Percentiles rank a stretch among this genome's conserved stretches.
Conservation (phyloP, 2,797 vertebrate genomes). For the Sebastes aleutianus region DNA sequence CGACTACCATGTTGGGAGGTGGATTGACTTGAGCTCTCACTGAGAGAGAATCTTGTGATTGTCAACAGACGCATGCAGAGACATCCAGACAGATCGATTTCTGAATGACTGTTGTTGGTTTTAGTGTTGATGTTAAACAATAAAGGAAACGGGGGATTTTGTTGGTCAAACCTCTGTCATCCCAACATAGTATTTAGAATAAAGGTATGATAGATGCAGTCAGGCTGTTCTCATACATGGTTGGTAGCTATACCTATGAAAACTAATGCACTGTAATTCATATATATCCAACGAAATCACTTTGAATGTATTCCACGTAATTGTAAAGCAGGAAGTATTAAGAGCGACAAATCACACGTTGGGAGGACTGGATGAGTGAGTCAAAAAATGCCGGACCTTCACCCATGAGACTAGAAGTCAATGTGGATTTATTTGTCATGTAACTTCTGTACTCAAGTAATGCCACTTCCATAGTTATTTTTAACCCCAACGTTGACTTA, state of each 20-base stretch:
- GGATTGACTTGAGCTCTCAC: not conserved
- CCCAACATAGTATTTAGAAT: not conserved
- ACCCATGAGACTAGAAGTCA: not conserved
- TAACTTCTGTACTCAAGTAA: too few species aligned
- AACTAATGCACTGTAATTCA: not conserved
- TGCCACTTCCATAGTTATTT: too few species aligned
- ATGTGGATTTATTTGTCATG: not conserved
- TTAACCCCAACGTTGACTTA: too few species aligned
- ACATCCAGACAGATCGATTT: not conserved
- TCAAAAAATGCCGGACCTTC: not conserved
- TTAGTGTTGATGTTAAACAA: not conserved
- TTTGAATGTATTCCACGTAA: not conserved
- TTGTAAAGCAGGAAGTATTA: not conserved
- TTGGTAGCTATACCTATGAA: not conserved
- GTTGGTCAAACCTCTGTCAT: not conserved
- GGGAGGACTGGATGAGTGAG: not conserved
- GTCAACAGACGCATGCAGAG: not conserved
- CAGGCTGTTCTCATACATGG: too few species aligned
- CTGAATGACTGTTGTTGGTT: not conserved
- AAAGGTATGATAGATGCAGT: not conserved
- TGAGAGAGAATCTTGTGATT: not conserved
- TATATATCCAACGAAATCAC: not conserved
- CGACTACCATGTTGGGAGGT: not conserved
- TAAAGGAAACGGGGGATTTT: not conserved
- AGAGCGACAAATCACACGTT: fast-evolving